Evolutionary conservation across 2,113 vertebrate genomes (phyloP).

Genomic region (Python bivittatus): DNA sequence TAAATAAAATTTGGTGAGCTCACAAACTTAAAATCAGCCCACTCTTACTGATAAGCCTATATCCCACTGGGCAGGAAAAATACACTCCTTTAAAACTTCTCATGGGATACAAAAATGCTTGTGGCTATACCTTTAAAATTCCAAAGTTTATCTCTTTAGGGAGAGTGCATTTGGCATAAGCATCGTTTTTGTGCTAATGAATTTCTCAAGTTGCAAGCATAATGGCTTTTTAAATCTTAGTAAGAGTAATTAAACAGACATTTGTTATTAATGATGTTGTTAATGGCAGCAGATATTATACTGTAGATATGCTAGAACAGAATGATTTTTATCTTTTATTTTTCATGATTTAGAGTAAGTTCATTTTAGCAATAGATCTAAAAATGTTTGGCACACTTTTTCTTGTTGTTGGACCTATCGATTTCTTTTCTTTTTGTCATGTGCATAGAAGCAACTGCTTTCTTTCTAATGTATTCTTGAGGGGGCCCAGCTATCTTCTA

Average conservation of each 20-base stretch:
- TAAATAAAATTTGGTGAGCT: not conserved
- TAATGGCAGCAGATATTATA: conserved; percentile 76
- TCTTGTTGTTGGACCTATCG: conserved; percentile 25
- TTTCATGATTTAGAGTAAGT: conserved; percentile 58
- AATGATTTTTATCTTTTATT: conserved; percentile 48
- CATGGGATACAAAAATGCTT: not conserved
- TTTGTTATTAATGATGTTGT: conserved; percentile 83
- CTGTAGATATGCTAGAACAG: conserved; percentile 59
- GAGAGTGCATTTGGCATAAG: conserved; percentile 66
- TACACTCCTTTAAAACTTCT: not conserved
- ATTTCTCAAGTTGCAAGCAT: conserved; percentile 77
- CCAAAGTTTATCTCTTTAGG: conserved; percentile 72
- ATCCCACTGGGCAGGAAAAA: not conserved
- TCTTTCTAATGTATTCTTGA: not conserved
- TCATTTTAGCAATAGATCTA: conserved; percentile 50
- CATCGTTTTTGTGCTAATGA: conserved; percentile 75
- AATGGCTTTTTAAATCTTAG: conserved; percentile 81
- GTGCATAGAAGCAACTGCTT: not conserved
- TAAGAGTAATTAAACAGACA: conserved; percentile 80
- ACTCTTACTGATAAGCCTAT: not conserved
- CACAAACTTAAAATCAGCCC: not conserved
- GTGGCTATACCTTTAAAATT: conserved; percentile 59
- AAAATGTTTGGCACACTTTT: conserved; percentile 34
- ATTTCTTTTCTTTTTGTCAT: not conserved
- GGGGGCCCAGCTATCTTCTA: not conserved